phyloP scores from a whole-genome alignment of 2,113 vertebrate genomes.

The Phyllostomus discolor region DNA sequence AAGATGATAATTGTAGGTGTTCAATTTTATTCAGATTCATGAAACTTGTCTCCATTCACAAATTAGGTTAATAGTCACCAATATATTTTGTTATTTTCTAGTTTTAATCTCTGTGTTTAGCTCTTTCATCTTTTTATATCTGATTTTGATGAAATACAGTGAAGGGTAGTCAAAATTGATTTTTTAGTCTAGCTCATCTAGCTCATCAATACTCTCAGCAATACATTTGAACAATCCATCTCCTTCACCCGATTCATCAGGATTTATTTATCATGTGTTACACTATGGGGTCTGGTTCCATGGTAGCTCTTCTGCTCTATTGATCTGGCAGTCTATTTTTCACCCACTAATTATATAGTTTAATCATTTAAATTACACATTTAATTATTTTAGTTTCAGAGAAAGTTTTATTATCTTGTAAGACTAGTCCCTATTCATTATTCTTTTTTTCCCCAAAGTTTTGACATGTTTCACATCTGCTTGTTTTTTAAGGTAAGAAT shows the following conservation, averaged over 20 bases:
- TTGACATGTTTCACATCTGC: background rate
- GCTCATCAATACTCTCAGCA: background rate
- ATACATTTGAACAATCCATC: background rate
- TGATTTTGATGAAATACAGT: constrained; percentile 2
- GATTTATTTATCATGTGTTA: background rate
- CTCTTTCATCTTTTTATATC: background rate
- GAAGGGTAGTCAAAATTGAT: constrained; percentile 32
- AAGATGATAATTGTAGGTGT: background rate
- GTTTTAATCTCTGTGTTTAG: background rate
- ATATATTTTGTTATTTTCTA: background rate
- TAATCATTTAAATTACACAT: constrained; percentile 31
- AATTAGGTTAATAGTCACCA: background rate
- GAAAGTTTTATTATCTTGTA: background rate
- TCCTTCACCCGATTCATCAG: background rate
- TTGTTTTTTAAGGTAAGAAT: background rate
- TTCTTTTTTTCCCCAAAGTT: background rate
- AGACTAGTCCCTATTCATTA: background rate
- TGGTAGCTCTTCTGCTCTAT: background rate
- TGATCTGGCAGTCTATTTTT: background rate
- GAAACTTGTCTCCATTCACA: background rate
- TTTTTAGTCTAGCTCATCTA: constrained; percentile 6
- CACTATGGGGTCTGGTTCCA: background rate
- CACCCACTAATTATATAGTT: background rate
- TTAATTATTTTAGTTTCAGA: constrained; percentile 1
- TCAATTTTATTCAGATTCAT: background rate